Evolutionary conservation across 2,888 invertebrate species (phyloP), one percentile per base, ranked within the genome.

Genomic region (Chalcosyrphus nemorum): DNA sequence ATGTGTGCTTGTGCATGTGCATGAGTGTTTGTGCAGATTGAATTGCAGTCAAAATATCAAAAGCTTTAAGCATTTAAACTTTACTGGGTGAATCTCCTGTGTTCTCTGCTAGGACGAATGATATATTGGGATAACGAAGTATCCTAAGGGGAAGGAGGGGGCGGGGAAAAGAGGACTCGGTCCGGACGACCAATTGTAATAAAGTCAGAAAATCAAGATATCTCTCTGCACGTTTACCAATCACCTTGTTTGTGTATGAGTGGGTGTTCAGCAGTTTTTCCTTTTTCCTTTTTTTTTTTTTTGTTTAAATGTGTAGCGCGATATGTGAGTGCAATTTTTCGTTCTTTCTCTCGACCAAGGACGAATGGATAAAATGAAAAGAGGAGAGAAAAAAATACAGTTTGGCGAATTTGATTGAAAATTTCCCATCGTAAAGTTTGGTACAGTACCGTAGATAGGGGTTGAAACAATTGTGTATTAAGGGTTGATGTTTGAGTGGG

Each of bases 181-280:
- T 29, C 21, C 27, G 52, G 38, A 27, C 24, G 27, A 61, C 35
- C 66, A 74, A 74, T 80, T 84, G 74, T 75, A 84, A 80, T 80
- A 75, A 84, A 84, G 84, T 80, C 84, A 84, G 84, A 80, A 84
- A 84, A 84, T 84, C 84, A 80, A 75, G 74, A 84, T 80, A 84
- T 84, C 65, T 74, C 68, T 76, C 80, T 84, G 63, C 65, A 70
- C 74, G 75, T 80, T 84, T 65, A 63, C 80, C 84, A 84, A 84
- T 84, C 84, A 80, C 74, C 74, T 80, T 84, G 70, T 70, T 70
- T 80, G 74, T 70, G 63, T 70, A n/a, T 38, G 65, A 47, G 63
- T 68, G 72, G 80, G 65, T 65, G 80, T 59, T 21, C 29, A 4
- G 5, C n/a, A n/a, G 11, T 32, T 45, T 56, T 13, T 50, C 11